Percentiles rank a stretch among this genome's conserved stretches.
phyloP scores from a whole-genome alignment of 2,888 invertebrate genomes.

The Diplazon laetatorius region DNA sequence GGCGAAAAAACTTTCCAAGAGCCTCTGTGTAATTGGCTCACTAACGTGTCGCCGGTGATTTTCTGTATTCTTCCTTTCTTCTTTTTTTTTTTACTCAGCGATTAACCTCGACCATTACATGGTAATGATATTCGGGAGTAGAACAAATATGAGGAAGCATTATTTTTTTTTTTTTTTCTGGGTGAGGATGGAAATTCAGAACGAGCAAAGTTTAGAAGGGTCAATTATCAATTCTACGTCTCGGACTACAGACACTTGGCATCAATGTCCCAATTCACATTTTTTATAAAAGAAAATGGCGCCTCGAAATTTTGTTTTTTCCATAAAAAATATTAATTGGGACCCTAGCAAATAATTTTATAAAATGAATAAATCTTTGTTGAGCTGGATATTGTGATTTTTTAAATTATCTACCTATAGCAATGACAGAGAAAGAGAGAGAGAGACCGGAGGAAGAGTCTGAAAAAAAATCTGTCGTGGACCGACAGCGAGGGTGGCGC shows the following conservation, averaged over 20 bases:
- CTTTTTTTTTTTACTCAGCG: slow-evolving; percentile 48
- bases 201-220: no score
- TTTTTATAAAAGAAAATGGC: no score
- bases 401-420: slow-evolving; percentile 8
- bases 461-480: slow-evolving; percentile 3
- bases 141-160: no score
- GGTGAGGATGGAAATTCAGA: no score
- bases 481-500: slow-evolving; percentile 5
- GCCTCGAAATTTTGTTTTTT: slow-evolving; percentile 4
- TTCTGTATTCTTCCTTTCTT: slow-evolving; percentile 22
- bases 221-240: no score
- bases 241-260: no score
- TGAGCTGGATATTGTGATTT: not conserved
- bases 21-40: slow-evolving; percentile 42
- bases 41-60: slow-evolving; percentile 30
- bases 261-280: no score
- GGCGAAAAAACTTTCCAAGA: slow-evolving; percentile 17
- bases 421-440: not conserved
- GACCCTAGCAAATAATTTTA: not conserved
- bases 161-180: no score
- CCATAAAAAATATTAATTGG: not conserved
- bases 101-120: slow-evolving; percentile 13
- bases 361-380: not conserved
- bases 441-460: no score
- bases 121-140: no score